Evolutionary conservation across 2,113 vertebrate species (phyloP).

Genomic region (Corythoichthys intestinalis): DNA sequence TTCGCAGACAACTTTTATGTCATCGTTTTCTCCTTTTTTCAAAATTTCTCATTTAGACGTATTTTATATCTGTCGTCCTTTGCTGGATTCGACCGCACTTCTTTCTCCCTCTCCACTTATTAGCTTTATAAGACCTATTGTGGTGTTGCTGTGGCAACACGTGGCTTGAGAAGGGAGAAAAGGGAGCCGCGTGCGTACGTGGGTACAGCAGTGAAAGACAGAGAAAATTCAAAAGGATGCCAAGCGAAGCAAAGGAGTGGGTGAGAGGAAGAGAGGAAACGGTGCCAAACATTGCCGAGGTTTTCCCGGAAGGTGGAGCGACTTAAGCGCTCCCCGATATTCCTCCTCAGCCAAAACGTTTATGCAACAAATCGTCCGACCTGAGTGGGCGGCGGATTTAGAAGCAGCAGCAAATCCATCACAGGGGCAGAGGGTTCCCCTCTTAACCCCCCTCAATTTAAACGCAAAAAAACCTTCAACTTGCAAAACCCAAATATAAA

Average conservation of each 20-base stretch:
- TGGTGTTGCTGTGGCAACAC: conserved; percentile 75
- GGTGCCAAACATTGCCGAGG: not conserved
- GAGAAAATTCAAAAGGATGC: conserved; percentile 54
- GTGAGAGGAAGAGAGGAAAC: conserved; percentile 24
- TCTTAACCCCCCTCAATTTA: not conserved
- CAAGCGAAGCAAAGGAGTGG: conserved; percentile 31
- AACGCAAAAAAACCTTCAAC: no score
- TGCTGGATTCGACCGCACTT: conserved; percentile 15
- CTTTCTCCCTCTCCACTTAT: conserved; percentile 57
- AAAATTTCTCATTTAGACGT: conserved; percentile 4
- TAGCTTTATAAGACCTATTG: conserved; percentile 68
- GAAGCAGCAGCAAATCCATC: conserved; percentile 48
- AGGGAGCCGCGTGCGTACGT: conserved; percentile 35
- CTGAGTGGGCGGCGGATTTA: conserved; percentile 63
- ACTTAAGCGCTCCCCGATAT: not conserved
- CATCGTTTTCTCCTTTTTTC: not conserved
- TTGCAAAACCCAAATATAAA: not conserved
- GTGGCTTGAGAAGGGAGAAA: conserved; percentile 39
- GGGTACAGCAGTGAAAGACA: conserved; percentile 51
- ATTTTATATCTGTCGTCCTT: not conserved
- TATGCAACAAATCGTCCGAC: conserved; percentile 37
- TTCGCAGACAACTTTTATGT: not conserved
- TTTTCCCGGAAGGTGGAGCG: not conserved
- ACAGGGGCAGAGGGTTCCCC: conserved; percentile 11
- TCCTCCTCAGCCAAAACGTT: conserved; percentile 14